Evolutionary conservation across 2,797 vertebrate species (phyloP), one percentile per base, ranked within the genome.

Genomic region (Alca torda): DNA sequence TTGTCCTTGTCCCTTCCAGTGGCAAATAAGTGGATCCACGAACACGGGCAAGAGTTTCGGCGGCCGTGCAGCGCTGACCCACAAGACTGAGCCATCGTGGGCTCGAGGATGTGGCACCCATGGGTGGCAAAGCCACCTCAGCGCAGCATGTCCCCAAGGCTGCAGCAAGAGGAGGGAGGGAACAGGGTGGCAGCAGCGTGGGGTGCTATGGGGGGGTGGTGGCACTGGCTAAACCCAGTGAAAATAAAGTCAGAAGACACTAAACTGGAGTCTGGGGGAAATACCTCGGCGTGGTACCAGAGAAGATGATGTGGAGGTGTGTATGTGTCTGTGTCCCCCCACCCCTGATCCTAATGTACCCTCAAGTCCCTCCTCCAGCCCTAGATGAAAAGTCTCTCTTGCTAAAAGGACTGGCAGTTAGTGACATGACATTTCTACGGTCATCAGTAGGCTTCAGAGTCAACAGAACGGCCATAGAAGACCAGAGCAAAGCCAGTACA

Each of bases 21-120:
- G 98, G 99, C 99, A 10, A 99, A 99, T 97, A 99, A 99, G 84
- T 99, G 99, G 99, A 98, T 99, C 93, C 99, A 99, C 0, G 99
- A 99, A 80, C 94, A 99, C 2, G 99, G 99, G 39, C 99, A 99
- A 97, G 99, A 99, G 95, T 99, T 99, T 92, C 98, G 98, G 43
- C 98, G 98, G 63, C 99, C 97, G 24, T 99, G 99, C 96, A 96
- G 98, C 79, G 72, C 97, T 23, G 89, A 98, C 74, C 98, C 98
- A 2, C 96, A 96, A 19, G 99, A 99, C 88, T 99, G 98, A 99
- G 89, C 6, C 3, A 1, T 10, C 5, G 4, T 14, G 53, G 84
- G 68, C 67, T 21, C 20, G 0, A 16, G 56, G 76, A 80, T 0
- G 13, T 1, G 41, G 50, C 48, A 68, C 6, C 77, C 23, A 8